Evolutionary conservation across 1,140 invertebrate genomes (phyloP).

Genomic region (Ladona fulva): DNA sequence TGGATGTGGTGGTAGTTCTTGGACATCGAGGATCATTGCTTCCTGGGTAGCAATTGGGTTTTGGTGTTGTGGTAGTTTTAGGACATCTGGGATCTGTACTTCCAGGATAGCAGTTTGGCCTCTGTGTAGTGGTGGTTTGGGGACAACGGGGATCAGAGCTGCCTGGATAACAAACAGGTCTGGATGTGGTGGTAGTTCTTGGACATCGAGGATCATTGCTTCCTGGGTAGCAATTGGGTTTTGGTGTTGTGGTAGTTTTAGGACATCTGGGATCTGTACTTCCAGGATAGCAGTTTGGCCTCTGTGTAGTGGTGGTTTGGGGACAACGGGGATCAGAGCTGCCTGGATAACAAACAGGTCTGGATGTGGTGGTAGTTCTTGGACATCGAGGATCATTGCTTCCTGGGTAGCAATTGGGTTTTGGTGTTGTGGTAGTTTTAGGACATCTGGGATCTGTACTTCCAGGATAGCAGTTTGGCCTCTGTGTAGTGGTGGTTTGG

Average conservation of each 20-base stretch:
- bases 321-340: conserved; percentile 31
- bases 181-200: conserved; percentile 23
- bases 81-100: conserved; percentile 39
- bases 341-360: not conserved
- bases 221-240: conserved; percentile 24
- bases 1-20: conserved; percentile 29
- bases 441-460: conserved; percentile 27
- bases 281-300: conserved; percentile 16
- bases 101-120: conserved; percentile 34
- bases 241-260: conserved; percentile 20
- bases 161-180: conserved; percentile 27
- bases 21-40: conserved; percentile 15
- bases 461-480: conserved; percentile 25
- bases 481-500: conserved; percentile 6
- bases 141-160: conserved; percentile 27
- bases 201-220: conserved; percentile 28
- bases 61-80: conserved; percentile 22
- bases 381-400: conserved; percentile 28
- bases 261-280: conserved; percentile 25
- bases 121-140: conserved; percentile 26
- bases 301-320: not conserved
- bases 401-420: conserved; percentile 30
- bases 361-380: conserved; percentile 1
- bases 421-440: conserved; percentile 19
- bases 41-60: conserved; percentile 25